phyloP scores from a whole-genome alignment of 2,797 vertebrate genomes.

The Chromis chromis region DNA sequence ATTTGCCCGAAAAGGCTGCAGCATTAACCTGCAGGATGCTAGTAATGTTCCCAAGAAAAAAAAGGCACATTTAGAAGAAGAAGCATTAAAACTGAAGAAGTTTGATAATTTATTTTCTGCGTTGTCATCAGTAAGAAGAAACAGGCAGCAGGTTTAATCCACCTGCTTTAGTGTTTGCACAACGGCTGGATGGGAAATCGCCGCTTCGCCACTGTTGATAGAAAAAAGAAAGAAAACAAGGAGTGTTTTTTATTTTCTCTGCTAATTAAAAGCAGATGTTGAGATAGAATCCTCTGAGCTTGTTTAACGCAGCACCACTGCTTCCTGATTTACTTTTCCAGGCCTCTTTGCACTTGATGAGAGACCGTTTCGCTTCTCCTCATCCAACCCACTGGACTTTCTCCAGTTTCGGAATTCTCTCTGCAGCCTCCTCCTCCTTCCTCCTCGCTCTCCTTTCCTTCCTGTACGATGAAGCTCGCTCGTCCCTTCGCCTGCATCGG shows the following conservation, averaged over 20 bases:
- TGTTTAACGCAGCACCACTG: constrained; percentile 62
- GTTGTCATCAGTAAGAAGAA: too few relatives aligned
- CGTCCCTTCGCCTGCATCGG: constrained; percentile 50
- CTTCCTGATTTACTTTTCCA: constrained; percentile 57
- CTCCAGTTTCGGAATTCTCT: constrained; percentile 47
- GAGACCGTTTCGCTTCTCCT: constrained; percentile 53
- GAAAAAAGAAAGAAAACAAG: constrained; percentile 30
- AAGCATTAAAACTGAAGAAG: too few relatives aligned
- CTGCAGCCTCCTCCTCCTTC: neutral
- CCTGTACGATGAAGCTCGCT: constrained; percentile 51
- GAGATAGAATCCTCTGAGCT: constrained; percentile 65
- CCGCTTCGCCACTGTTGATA: constrained; percentile 25
- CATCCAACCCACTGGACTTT: constrained; percentile 62
- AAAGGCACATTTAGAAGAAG: too few relatives aligned
- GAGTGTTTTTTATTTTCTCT: constrained; percentile 46
- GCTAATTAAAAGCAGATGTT: constrained; percentile 76
- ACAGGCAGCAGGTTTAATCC: neutral
- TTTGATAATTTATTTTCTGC: neutral
- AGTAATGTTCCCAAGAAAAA: too few relatives aligned
- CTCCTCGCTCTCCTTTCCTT: constrained; percentile 4
- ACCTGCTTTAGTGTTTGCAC: constrained; percentile 7
- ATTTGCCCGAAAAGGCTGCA: too few relatives aligned
- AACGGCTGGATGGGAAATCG: constrained; percentile 6
- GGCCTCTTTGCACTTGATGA: constrained; percentile 60
- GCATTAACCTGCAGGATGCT: too few relatives aligned